Percentiles rank a stretch among this genome's conserved stretches.
These are phyloP conservation scores for Lota lota DNA, from an alignment of 2,113 vertebrate species.

Conservation along the genomic window DNA sequence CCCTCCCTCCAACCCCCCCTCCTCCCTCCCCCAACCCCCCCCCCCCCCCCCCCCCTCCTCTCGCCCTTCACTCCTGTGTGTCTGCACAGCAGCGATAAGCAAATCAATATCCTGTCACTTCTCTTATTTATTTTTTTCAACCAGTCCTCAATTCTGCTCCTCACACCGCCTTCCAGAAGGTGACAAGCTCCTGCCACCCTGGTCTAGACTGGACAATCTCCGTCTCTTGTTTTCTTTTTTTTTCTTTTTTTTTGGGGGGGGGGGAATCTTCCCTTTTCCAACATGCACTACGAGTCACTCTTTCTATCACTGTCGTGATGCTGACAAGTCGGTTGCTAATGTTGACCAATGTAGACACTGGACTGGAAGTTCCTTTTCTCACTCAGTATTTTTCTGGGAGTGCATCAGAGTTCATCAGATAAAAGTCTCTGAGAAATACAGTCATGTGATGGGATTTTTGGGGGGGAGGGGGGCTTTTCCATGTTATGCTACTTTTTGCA, in stretches of 20 bases:
- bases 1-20: constrained; percentile 16
- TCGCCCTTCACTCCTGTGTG: constrained; percentile 76
- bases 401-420: constrained; percentile 29
- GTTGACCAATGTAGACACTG: constrained; percentile 1
- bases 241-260: not conserved
- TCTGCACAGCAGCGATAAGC: constrained; percentile 80
- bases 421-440: constrained; percentile 19
- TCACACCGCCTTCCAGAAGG: constrained; percentile 75
- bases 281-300: constrained; percentile 46
- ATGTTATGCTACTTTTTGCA: not conserved
- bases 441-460: constrained; percentile 13
- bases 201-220: constrained; percentile 63
- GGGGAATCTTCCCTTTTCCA: constrained; percentile 61
- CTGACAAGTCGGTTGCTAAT: constrained; percentile 30
- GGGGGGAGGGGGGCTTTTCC: constrained; percentile 18
- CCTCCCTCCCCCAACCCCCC: constrained; percentile 28
- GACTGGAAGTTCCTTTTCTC: not conserved
- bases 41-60: constrained; percentile 36
- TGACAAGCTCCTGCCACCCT: constrained; percentile 70
- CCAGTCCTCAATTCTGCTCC: constrained; percentile 74
- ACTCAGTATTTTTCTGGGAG: constrained; percentile 1
- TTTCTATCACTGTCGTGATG: constrained; percentile 39
- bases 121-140: constrained; percentile 71
- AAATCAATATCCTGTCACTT: constrained; percentile 84
- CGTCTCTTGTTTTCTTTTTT: constrained; percentile 35